Base-by-base conservation (phyloP, 2,797 vertebrate genomes). In the Acrossocheilus wenchowensis region DNA sequence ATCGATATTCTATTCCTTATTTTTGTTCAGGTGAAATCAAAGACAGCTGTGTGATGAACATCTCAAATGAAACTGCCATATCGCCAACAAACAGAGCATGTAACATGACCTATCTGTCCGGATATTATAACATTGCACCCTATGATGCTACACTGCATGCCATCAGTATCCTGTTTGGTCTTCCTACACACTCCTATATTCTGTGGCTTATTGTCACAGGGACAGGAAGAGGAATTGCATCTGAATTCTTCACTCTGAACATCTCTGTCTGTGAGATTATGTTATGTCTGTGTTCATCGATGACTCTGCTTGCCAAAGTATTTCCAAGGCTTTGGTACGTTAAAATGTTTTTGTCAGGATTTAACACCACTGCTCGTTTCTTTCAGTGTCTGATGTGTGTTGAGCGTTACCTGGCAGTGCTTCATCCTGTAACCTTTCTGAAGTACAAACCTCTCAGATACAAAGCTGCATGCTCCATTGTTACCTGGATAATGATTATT, bases 321-420 rank as follows among this genome's bases (percentile, higher is more conserved):
- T 4, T 10, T 23, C 11, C 6, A 19, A 5, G 0, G 1, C 11
- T 45, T 5, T 50, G 77, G 26, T 2, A 30, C 39, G 1, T 50
- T 26, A 15, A 5, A 5, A 3, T 19, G 1, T 81, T 78, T 73
- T 62, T 66, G 1, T 54, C 52, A 26, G 30, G n/a, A 45, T 17
- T 84, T 12, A 11, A 75, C 3, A 0, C 19, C 57, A 41, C 68
- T 3, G 73, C 57, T 1, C 84, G 78, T 2, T 43, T 85, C 36
- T 89, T 90, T 26, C 90, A 88, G 64, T 81, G 81, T 57, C 77
- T 75, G 43, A 75, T 90, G n/a, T 89, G 84, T 83, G 39, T 89
- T 21, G 88, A 90, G 66, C 66, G 86, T 66, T 89, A 88, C 48
- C 6, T 89, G 60, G 83, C 88, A 4, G 83, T 89, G 41, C 30